Evolutionary conservation across 2,888 invertebrate species (phyloP).

Genomic region (Choreutis nemorana): DNA sequence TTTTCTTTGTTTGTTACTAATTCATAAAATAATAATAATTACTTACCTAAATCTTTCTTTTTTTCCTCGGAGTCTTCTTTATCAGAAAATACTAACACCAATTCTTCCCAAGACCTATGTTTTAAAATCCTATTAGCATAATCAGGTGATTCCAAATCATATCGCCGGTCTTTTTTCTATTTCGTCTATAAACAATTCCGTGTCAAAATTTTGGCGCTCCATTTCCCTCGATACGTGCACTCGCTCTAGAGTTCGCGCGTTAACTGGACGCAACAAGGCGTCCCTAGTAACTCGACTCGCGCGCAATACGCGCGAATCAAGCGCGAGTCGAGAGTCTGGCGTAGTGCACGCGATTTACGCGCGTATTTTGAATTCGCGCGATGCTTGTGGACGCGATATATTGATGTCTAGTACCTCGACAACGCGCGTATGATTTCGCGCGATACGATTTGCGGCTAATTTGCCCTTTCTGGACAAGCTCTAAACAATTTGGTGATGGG

Average conservation of each 20-base stretch:
- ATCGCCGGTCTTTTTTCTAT: slow-evolving; percentile 8
- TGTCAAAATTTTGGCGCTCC: slow-evolving; percentile 8
- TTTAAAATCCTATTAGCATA: slow-evolving; percentile 10
- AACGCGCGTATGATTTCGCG: slow-evolving; percentile 1
- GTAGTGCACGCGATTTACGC: slow-evolving; percentile 9
- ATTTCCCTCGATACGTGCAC: slow-evolving; percentile 7
- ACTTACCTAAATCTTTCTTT: slow-evolving; percentile 7
- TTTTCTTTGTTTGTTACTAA: no score
- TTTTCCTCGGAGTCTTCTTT: slow-evolving; percentile 7
- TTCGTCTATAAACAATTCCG: slow-evolving; percentile 11
- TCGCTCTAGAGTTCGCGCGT: slow-evolving; percentile 5
- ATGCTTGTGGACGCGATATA: slow-evolving; percentile 10
- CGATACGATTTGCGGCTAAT: slow-evolving; percentile 4
- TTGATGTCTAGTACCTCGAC: slow-evolving; percentile 7
- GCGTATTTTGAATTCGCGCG: slow-evolving; percentile 10
- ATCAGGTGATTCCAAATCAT: slow-evolving; percentile 9
- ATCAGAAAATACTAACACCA: slow-evolving; percentile 7
- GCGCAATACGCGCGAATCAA: slow-evolving; percentile 1
- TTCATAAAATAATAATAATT: slow-evolving; percentile 1
- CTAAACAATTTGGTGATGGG: no score
- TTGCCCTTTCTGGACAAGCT: slow-evolving; percentile 6
- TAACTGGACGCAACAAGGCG: slow-evolving; percentile 8
- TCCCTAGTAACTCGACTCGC: slow-evolving; percentile 8
- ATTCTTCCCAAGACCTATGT: slow-evolving; percentile 9
- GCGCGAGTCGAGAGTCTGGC: no score